Evolutionary conservation across 2,797 vertebrate species (phyloP).

Genomic region (Anomalospiza imberbis): DNA sequence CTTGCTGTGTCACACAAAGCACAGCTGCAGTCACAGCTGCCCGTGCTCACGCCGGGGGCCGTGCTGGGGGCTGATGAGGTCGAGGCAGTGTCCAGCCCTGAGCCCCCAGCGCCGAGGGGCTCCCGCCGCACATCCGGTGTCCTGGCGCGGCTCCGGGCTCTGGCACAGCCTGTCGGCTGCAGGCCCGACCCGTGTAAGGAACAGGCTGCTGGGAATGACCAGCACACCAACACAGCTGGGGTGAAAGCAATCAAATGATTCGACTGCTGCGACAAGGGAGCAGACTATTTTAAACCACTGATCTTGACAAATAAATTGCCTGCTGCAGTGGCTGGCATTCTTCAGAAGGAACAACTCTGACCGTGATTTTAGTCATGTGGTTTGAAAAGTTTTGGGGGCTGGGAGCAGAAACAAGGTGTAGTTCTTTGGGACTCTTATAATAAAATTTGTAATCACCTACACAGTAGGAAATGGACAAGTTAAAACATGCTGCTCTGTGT

Average conservation of each 20-base stretch:
- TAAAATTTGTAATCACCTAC: neutral
- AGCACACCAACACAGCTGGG: neutral
- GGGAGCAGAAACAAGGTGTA: neutral
- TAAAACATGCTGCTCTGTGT: neutral
- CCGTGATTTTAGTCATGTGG: neutral
- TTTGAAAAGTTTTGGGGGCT: neutral
- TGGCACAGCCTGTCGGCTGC: neutral
- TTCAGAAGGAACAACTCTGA: neutral
- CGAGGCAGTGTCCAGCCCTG: slow-evolving; percentile 24
- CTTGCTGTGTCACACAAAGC: neutral
- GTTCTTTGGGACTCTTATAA: neutral
- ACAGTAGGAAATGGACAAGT: neutral
- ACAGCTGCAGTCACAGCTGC: neutral
- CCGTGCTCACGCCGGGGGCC: slow-evolving; percentile 3
- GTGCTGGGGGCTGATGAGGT: neutral
- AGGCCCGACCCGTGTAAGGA: neutral
- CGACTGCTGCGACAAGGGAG: neutral
- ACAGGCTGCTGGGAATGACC: neutral
- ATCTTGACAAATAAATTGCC: neutral
- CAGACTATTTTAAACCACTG: neutral
- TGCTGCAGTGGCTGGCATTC: neutral
- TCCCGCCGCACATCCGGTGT: slow-evolving; percentile 34
- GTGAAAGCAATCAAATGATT: no score
- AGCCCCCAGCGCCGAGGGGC: slow-evolving; percentile 46
- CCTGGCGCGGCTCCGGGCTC: neutral